Evolutionary conservation across 2,888 invertebrate species (phyloP).

Genomic region (Esperia sulphurella): DNA sequence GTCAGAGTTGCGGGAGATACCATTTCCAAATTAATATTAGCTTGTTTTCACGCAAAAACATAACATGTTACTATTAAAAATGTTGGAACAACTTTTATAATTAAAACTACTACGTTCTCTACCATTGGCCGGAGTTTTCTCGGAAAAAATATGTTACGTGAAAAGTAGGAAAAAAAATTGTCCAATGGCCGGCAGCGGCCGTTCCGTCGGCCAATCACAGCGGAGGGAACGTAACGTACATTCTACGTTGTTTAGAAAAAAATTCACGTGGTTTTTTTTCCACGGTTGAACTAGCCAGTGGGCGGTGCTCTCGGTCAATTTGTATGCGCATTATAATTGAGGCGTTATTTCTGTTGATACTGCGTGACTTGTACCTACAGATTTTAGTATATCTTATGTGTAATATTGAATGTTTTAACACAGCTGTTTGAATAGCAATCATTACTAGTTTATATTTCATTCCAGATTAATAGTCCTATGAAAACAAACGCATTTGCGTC

Average conservation of each 20-base stretch:
- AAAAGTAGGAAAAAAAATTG: constrained; percentile 71
- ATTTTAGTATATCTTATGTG: background rate
- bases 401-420: too few relatives aligned
- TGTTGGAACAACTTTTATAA: constrained; percentile 61
- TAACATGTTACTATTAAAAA: constrained; percentile 32
- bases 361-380: background rate
- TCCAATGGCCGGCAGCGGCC: constrained; percentile 57
- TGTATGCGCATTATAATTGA: constrained; percentile 60
- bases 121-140: constrained; percentile 68
- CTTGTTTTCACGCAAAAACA: constrained; percentile 26
- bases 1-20: background rate
- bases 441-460: too few relatives aligned
- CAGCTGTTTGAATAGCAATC: too few relatives aligned
- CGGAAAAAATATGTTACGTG: constrained; percentile 70
- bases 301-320: constrained; percentile 36
- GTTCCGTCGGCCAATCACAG: constrained; percentile 52
- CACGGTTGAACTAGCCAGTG: constrained; percentile 63
- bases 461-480: too few relatives aligned
- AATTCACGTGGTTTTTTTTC: constrained; percentile 72
- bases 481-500: too few relatives aligned
- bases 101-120: constrained; percentile 63
- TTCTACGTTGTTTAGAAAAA: constrained; percentile 71
- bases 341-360: constrained; percentile 38
- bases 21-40: constrained; percentile 16
- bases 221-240: constrained; percentile 56